A percentile compares a stretch with the other conserved stretches of the same genome.
Conservation (phyloP, 2,797 vertebrate species). For the Gallinago solitaria region DNA sequence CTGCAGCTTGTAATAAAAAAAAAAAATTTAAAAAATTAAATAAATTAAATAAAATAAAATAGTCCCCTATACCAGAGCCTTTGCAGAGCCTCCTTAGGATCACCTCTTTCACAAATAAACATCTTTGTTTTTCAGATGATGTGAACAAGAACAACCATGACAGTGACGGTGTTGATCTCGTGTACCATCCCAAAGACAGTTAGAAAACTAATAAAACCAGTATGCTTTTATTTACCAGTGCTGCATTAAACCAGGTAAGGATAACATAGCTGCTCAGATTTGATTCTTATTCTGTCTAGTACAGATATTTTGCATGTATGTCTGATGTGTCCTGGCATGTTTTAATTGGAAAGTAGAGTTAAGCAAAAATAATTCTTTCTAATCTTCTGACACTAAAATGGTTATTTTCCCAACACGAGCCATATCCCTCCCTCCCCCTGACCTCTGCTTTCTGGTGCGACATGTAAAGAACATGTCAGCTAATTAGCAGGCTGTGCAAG, state of each 20-base stretch:
- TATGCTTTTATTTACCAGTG: background rate
- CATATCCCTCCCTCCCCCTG: too few species aligned
- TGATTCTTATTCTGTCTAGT: background rate
- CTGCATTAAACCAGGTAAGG: background rate
- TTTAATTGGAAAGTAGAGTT: background rate
- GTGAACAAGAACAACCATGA: background rate
- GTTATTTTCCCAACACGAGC: background rate
- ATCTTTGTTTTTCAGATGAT: background rate
- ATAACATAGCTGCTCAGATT: background rate
- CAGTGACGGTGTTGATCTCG: background rate
- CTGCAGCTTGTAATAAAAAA: background rate
- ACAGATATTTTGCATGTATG: background rate
- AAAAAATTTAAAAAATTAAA: background rate
- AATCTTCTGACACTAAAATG: background rate
- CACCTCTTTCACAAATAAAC: background rate
- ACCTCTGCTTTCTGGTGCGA: background rate
- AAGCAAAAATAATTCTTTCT: background rate
- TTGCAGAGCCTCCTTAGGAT: background rate
- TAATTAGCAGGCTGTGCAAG: fast-evolving
- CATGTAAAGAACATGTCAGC: background rate
- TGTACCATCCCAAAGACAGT: background rate
- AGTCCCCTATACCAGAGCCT: background rate
- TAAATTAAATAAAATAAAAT: background rate
- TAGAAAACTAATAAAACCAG: background rate
- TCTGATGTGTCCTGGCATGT: background rate